Evolutionary conservation across 1,140 invertebrate species (phyloP).

Genomic region (Drosophila ohnishii): DNA sequence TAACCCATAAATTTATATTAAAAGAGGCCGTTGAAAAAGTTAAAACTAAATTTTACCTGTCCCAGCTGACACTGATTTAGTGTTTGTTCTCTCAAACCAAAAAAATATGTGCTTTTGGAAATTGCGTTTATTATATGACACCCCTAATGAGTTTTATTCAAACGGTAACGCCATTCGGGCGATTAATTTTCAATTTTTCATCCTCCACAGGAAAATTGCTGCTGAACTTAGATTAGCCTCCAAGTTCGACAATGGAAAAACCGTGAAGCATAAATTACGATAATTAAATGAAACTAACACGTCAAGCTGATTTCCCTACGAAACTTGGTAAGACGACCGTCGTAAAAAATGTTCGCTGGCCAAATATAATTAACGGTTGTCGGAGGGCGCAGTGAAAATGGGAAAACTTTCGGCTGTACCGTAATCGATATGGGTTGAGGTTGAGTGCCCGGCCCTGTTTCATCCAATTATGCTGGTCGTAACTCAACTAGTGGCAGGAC

Average conservation of each 20-base stretch:
- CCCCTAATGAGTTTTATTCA: conserved; percentile 23
- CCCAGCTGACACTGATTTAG: conserved; percentile 10
- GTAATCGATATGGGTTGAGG: conserved; percentile 36
- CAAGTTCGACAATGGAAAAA: conserved; percentile 14
- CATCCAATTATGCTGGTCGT: conserved; percentile 41
- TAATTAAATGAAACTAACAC: conserved; percentile 35
- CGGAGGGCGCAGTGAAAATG: conserved; percentile 22
- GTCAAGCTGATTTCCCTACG: conserved; percentile 11
- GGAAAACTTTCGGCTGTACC: conserved; percentile 43
- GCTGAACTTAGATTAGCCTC: conserved; percentile 9
- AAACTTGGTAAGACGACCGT: neutral
- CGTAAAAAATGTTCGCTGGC: conserved; percentile 18
- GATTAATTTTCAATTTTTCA: conserved; percentile 36
- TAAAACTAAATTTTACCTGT: conserved; percentile 1
- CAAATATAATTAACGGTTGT: conserved; percentile 41
- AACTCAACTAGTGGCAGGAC: conserved; percentile 35
- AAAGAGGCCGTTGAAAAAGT: neutral
- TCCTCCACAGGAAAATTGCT: neutral
- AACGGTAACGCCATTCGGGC: conserved; percentile 12
- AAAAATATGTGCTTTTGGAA: conserved; percentile 6
- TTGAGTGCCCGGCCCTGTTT: conserved; percentile 17
- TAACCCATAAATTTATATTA: neutral
- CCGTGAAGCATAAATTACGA: conserved; percentile 33
- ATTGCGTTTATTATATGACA: conserved; percentile 8
- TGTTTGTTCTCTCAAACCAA: neutral